A percentile compares a stretch with the other conserved stretches of the same genome.
Conservation (phyloP, 2,113 vertebrate genomes). For the Apeltes quadracus region DNA sequence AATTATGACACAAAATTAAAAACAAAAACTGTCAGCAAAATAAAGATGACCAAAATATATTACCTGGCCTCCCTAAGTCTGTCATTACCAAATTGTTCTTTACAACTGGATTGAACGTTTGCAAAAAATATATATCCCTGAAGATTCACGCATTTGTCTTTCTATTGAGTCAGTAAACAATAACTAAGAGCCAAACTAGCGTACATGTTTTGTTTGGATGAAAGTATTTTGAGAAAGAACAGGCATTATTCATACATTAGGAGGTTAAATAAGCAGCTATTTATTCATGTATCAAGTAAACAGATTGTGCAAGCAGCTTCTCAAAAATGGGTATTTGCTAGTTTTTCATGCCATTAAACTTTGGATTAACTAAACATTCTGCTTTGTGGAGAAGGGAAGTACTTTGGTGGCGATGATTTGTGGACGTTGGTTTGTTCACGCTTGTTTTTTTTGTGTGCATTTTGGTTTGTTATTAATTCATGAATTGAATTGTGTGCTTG, state of each 20-base stretch:
- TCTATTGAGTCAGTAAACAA: constrained; percentile 5
- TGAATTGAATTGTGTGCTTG: neutral
- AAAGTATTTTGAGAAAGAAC: neutral
- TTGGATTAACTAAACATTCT: too few relatives aligned
- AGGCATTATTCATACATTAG: constrained; percentile 3
- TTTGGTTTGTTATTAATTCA: neutral
- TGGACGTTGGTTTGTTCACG: neutral
- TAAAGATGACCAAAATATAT: constrained; percentile 19
- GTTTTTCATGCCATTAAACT: neutral
- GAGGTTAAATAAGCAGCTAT: constrained; percentile 18
- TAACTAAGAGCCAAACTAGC: neutral
- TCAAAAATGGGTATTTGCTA: neutral
- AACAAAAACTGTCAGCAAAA: constrained; percentile 22
- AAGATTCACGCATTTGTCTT: neutral
- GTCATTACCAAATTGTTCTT: neutral
- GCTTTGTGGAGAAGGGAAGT: too few relatives aligned
- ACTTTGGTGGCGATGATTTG: too few relatives aligned
- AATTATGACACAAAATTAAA: constrained; percentile 30
- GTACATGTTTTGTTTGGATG: constrained; percentile 1
- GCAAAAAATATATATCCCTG: neutral
- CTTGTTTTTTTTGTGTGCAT: neutral
- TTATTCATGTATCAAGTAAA: constrained; percentile 1
- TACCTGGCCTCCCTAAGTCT: neutral
- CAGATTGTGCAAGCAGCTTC: neutral
- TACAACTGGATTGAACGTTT: constrained; percentile 15